These are phyloP conservation scores for Sylvilagus floridanus DNA, from an alignment of 2,797 vertebrate genomes.

Conservation along the genomic window DNA sequence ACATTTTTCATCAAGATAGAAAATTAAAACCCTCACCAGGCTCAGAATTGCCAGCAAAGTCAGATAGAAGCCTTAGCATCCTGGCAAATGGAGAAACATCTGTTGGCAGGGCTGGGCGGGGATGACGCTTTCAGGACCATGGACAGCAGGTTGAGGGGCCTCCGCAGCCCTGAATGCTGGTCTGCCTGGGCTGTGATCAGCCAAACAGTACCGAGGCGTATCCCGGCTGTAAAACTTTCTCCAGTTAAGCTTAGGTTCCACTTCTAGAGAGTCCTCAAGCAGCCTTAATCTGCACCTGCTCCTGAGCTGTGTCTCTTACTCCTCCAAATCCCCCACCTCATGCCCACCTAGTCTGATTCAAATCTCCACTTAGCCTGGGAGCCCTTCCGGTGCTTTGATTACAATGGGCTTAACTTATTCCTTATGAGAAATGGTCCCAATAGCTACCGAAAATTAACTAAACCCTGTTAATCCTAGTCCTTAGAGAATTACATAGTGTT, in stretches of 20 bases:
- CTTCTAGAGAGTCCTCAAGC: background rate
- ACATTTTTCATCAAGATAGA: conserved; percentile 83
- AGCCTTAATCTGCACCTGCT: background rate
- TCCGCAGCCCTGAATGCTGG: too few relatives aligned
- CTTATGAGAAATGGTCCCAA: background rate
- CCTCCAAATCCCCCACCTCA: background rate
- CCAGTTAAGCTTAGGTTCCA: background rate
- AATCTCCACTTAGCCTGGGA: background rate
- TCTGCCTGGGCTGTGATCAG: background rate
- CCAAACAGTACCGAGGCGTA: background rate
- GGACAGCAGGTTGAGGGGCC: background rate
- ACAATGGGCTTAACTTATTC: conserved; percentile 22
- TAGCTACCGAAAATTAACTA: conserved; percentile 37
- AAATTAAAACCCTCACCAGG: conserved; percentile 75
- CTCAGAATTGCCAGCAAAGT: conserved; percentile 61
- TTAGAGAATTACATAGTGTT: background rate
- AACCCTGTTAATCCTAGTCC: background rate
- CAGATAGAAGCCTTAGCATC: conserved; percentile 41
- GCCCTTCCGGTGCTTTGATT: background rate
- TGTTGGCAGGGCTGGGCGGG: background rate
- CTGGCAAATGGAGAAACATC: conserved; percentile 15
- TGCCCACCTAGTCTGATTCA: background rate
- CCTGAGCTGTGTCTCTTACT: background rate
- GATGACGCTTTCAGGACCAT: background rate
- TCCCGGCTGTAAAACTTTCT: background rate